Conservation (phyloP, 53 echinoderm and acorn worm genomes). For the Luidia sarsii region DNA sequence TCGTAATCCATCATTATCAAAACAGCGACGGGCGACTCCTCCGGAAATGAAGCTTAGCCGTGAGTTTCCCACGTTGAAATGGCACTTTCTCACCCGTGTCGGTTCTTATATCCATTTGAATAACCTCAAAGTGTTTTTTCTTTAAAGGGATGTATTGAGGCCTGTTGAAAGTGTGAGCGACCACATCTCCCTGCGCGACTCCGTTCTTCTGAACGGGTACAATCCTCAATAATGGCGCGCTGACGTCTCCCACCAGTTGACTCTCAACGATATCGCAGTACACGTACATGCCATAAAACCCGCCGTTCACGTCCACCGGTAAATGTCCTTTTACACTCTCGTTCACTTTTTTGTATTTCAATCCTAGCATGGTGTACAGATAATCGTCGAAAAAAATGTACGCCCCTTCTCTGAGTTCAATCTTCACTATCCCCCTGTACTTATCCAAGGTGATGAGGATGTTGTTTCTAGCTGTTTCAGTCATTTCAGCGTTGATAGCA, state of each 20-base stretch:
- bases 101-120: slow-evolving; percentile 8
- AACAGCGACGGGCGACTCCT: too few relatives aligned
- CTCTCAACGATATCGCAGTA: slow-evolving; percentile 52
- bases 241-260: slow-evolving; percentile 68
- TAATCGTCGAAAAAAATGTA: slow-evolving; percentile 9
- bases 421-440: background rate
- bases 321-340: background rate
- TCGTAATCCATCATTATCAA: slow-evolving; percentile 18
- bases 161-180: slow-evolving; percentile 41
- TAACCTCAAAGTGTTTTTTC: slow-evolving; percentile 33
- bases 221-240: slow-evolving; percentile 55
- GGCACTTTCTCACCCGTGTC: slow-evolving; percentile 39
- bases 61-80: slow-evolving; percentile 71
- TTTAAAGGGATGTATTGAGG: slow-evolving; percentile 63
- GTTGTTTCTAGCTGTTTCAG: background rate
- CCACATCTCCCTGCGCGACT: slow-evolving; percentile 26
- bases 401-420: background rate
- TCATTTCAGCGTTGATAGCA: background rate
- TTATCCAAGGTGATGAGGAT: slow-evolving; percentile 1
- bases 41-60: slow-evolving; percentile 13
- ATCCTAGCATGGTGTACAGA: background rate
- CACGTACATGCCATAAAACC: slow-evolving; percentile 62
- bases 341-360: background rate
- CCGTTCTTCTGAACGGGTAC: slow-evolving; percentile 28
- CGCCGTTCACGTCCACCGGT: slow-evolving; percentile 55